phyloP scores from a whole-genome alignment of 2,113 vertebrate species.

The Lepus europaeus region DNA sequence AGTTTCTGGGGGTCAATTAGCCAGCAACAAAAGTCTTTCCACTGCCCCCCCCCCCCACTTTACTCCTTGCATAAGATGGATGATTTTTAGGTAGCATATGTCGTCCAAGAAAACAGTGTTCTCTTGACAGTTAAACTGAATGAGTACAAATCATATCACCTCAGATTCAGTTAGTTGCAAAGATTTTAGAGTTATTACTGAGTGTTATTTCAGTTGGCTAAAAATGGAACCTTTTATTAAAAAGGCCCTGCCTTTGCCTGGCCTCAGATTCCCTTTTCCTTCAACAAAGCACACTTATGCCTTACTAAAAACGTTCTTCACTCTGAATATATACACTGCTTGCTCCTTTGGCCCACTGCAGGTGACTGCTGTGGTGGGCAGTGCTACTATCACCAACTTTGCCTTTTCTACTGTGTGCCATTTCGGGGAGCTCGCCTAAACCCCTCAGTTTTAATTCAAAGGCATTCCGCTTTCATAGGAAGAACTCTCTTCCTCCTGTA shows the following conservation, averaged over 20 bases:
- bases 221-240: constrained; percentile 4
- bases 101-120: constrained; percentile 40
- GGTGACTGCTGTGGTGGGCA: not conserved
- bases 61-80: constrained; percentile 51
- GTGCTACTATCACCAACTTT: not conserved
- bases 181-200: constrained; percentile 40
- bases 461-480: not conserved
- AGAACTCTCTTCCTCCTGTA: not conserved
- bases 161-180: constrained; percentile 39
- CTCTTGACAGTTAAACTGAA: constrained; percentile 22
- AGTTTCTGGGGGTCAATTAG: constrained; percentile 59
- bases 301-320: constrained; percentile 15
- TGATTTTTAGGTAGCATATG: not conserved
- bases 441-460: not conserved
- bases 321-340: not conserved
- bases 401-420: not conserved
- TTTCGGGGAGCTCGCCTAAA: not conserved
- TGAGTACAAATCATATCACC: constrained; percentile 29
- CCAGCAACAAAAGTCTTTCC: not conserved
- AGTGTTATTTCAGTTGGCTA: constrained; percentile 37
- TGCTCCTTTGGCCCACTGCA: not conserved
- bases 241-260: constrained; percentile 27
- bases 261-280: constrained; percentile 33
- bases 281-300: not conserved
- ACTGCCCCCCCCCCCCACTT: not conserved